A percentile compares a stretch with the other conserved stretches of the same genome.
Evolutionary conservation across 2,888 invertebrate species (phyloP).

Genomic region (Lissocephala sabroskyi): DNA sequence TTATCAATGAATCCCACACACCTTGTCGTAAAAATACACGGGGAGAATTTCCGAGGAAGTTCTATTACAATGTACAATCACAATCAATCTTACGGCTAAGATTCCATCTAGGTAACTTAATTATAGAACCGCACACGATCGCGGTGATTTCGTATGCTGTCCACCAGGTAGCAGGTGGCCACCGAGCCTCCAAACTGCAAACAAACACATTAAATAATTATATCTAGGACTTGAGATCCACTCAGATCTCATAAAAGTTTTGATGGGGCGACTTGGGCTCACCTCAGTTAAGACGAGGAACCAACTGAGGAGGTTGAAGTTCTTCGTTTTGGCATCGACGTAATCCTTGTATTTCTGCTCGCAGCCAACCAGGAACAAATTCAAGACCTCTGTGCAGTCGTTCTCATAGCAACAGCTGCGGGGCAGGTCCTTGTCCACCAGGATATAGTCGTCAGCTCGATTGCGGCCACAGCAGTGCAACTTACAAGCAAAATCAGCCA

Average conservation of each 20-base stretch:
- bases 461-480: conserved; percentile 64
- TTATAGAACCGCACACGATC: conserved; percentile 66
- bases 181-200: conserved; percentile 60
- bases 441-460: conserved; percentile 57
- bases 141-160: conserved; percentile 63
- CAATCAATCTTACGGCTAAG: conserved; percentile 5
- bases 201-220: not conserved
- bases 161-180: conserved; percentile 56
- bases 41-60: not conserved
- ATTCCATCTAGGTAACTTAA: conserved; percentile 22
- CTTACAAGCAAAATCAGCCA: conserved; percentile 26
- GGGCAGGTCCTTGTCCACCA: conserved; percentile 50
- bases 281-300: conserved; percentile 57
- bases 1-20: conserved; percentile 44
- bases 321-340: conserved; percentile 46
- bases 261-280: too few relatives aligned
- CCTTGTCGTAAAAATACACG: not conserved
- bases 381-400: conserved; percentile 50
- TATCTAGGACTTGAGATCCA: not conserved
- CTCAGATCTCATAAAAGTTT: too few relatives aligned
- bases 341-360: conserved; percentile 53
- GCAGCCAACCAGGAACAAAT: conserved; percentile 57
- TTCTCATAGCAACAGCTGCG: conserved; percentile 52
- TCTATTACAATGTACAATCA: conserved; percentile 4
- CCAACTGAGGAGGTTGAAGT: conserved; percentile 64